Evolutionary conservation across 2,113 vertebrate species (phyloP), one percentile per base, ranked within the genome.

Genomic region (Cyprinodon brontotheroides): DNA sequence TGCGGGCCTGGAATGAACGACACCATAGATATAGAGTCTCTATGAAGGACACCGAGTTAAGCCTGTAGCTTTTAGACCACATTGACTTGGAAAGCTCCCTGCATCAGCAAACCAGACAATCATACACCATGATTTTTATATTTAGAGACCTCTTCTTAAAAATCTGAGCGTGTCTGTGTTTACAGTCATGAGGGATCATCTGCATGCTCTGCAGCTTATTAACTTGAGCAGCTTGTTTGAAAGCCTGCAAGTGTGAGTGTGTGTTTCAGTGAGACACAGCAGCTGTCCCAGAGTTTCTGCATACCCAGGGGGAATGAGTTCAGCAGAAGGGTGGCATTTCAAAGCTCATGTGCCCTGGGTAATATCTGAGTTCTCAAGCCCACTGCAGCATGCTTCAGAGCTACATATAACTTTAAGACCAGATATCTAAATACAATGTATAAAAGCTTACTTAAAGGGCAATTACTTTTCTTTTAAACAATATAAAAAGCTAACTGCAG

Each of bases 241-340:
- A 57, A 48, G 67, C 61, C 74, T 65, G 7, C 47, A 57, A 63
- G 71, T 74, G 63, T 70, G 57, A 62, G 70, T 64, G 74, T 74
- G n/a, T 62, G 68, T 59, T 14, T 73, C 69, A 73, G 45, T 82
- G 70, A 72, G 68, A 41, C 66, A 50, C 70, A 89, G 81, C 90
- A 91, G 90, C 88, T 93, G 92, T 82, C 85, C 29, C 22, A 65
- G 76, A 82, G 77, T 72, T 78, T 85, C 73, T 86, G 77, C 72
- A 84, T 77, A 83, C 81, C 68, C 20, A 0, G n/a, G 39, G 61
- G 66, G 17, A 4, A 37, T 80, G 67, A 81, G 83, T 68, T 88
- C 72, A 85, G 66, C 68, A 70, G 71, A 70, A 81, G 83, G 80
- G 78, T 87, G 80, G 74, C 82, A 92, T 87, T 89, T 89, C 67